These are phyloP conservation scores for Phalacrocorax carbo DNA, from an alignment of 2,113 vertebrate species.

Conservation along the genomic window DNA sequence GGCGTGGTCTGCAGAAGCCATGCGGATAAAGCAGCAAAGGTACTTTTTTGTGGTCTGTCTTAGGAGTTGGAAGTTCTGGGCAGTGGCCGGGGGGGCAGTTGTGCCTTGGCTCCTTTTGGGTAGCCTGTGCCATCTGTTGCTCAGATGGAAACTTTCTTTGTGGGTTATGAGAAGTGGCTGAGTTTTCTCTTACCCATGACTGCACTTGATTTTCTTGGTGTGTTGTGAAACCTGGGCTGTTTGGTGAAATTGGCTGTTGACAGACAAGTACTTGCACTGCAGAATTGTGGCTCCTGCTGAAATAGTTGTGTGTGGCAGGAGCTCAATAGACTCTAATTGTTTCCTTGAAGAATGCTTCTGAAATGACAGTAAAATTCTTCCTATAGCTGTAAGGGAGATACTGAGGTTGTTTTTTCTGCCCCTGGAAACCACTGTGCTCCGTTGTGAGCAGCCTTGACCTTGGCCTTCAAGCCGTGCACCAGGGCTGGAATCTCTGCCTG, in stretches of 20 bases:
- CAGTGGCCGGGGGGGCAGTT: neutral
- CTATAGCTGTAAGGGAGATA: neutral
- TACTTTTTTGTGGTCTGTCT: too few relatives aligned
- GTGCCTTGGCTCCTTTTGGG: neutral
- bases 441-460: neutral
- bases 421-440: neutral
- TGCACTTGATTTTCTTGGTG: neutral
- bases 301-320: neutral
- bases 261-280: neutral
- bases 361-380: neutral
- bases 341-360: neutral
- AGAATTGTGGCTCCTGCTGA: neutral
- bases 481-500: neutral
- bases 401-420: neutral
- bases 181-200: neutral
- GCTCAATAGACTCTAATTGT: rapidly evolving
- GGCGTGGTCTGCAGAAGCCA: neutral
- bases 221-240: neutral
- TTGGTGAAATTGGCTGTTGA: neutral
- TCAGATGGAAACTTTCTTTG: neutral
- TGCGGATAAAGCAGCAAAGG: neutral
- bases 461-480: constrained; percentile 1
- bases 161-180: neutral
- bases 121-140: neutral
- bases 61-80: neutral